Percentiles rank a stretch among this genome's conserved stretches.
phyloP scores from a whole-genome alignment of 2,113 vertebrate genomes.

The Synchiropus splendidus region DNA sequence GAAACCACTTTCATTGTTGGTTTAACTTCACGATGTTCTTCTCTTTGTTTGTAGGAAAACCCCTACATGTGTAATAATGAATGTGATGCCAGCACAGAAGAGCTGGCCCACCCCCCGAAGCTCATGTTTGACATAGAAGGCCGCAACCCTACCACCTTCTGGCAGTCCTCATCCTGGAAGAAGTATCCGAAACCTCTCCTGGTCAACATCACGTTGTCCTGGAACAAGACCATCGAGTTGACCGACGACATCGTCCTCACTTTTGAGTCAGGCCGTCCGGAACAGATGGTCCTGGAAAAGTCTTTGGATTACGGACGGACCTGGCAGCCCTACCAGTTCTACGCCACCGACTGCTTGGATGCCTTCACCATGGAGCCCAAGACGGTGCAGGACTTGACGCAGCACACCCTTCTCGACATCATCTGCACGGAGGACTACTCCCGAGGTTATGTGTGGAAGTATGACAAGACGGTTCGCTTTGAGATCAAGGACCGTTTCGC shows the following conservation, averaged over 20 bases:
- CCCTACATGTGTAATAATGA: slow-evolving; percentile 99
- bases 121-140: slow-evolving; percentile 97
- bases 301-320: slow-evolving; percentile 91
- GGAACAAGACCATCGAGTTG: slow-evolving; percentile 98
- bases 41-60: slow-evolving; percentile 76
- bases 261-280: slow-evolving; percentile 92
- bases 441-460: slow-evolving; percentile 86
- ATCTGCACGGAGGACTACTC: slow-evolving; percentile 99
- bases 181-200: slow-evolving; percentile 88
- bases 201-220: slow-evolving; percentile 94
- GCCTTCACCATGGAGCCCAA: slow-evolving; percentile 98
- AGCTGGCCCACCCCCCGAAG: slow-evolving; percentile 89
- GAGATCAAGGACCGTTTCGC: slow-evolving; percentile 98
- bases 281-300: slow-evolving; percentile 98
- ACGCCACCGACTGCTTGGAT: slow-evolving; percentile 94
- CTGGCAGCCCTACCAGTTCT: slow-evolving; percentile 98
- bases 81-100: slow-evolving; percentile 87
- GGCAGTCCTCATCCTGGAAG: slow-evolving; percentile 96
- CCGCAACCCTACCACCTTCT: slow-evolving; percentile 93
- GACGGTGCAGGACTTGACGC: slow-evolving; percentile 86
- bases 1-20: background rate
- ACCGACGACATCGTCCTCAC: slow-evolving; percentile 96
- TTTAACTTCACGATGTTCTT: background rate
- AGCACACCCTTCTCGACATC: slow-evolving; percentile 90
- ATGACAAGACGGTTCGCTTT: slow-evolving; percentile 95